Conservation (phyloP, 1,140 invertebrate species). For the Drosophila repletoides region DNA sequence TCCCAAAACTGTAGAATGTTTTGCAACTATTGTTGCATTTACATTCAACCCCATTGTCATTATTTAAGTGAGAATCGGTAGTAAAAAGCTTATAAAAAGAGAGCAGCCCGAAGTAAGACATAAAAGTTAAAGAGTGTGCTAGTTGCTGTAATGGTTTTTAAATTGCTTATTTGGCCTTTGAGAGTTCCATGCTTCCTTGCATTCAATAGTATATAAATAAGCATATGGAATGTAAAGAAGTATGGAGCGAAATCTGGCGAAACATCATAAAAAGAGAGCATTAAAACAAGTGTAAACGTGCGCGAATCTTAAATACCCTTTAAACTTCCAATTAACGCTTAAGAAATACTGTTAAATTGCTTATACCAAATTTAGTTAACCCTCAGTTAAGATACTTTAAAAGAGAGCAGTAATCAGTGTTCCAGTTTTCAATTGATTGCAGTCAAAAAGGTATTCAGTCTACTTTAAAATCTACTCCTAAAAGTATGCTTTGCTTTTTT, state of each 20-base stretch:
- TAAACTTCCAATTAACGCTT: too few species aligned
- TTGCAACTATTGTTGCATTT: constrained; percentile 59
- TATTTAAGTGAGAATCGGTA: constrained; percentile 45
- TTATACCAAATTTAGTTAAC: too few species aligned
- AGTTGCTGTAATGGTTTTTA: constrained; percentile 21
- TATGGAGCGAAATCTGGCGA: constrained; percentile 81
- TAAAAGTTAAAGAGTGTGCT: constrained; percentile 23
- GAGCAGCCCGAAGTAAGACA: constrained; percentile 29
- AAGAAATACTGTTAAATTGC: too few species aligned
- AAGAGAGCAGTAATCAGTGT: too few species aligned
- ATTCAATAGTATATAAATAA: constrained; percentile 82
- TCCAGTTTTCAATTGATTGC: too few species aligned
- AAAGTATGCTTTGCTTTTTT: too few species aligned
- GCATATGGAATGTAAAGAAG: constrained; percentile 83
- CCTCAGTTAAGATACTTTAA: too few species aligned
- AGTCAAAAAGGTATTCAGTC: too few species aligned
- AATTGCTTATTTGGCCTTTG: constrained; percentile 62
- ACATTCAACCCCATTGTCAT: constrained; percentile 56
- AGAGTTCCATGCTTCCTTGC: constrained; percentile 83
- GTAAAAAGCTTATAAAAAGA: neutral
- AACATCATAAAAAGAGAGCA: constrained; percentile 32
- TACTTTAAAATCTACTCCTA: too few species aligned
- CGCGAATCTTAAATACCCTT: neutral
- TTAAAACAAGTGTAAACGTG: neutral
- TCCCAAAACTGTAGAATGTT: constrained; percentile 59